Base-by-base conservation (phyloP, 2,888 invertebrate species). In the Abrostola tripartita region DNA sequence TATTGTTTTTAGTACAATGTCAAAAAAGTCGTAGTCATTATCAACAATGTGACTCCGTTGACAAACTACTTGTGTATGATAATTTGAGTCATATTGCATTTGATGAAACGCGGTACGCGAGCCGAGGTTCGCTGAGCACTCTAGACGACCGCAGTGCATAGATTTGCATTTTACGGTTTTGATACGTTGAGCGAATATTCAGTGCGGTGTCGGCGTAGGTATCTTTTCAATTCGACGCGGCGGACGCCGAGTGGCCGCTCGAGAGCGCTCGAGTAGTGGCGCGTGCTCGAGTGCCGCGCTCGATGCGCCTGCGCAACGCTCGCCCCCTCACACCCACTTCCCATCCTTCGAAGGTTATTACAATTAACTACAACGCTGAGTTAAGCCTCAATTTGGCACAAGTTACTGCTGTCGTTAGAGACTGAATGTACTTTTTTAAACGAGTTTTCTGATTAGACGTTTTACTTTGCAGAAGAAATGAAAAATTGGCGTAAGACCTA, bases 111-210 rank as follows among this genome's bases (percentile, higher is more conserved):
- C 87, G 83, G 86, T 81, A 74, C 81, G 84, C 78, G 81, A 82
- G 77, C 79, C 81, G 81, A 77, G 85, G 79, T 85, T 85, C 83
- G 83, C 85, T 83, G 88, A 90, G 91, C 85, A 90, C 91, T 89
- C 88, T 90, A 91, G 92, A 92, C 90, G 88, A 90, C 91, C 92
- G 89, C 90, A 90, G 91, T 90, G 93, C 92, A 92, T 92, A 92
- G 92, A 94, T 94, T 94, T 94, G 93, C 94, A 94, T 94, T 93
- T 93, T 94, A 92, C 91, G 87, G 92, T 92, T 94, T 93, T 93
- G 92, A 93, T 94, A 93, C 91, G 91, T 92, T 80, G 91, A 89
- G 90, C 92, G 93, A 92, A 93, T 92, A 94, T 94, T 92, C 92
- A 93, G 91, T 88, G 88, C 89, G 87, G 92, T 91, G 92, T 92